Conservation (phyloP, 2,113 vertebrate species). For the Syngnathus scovelli region DNA sequence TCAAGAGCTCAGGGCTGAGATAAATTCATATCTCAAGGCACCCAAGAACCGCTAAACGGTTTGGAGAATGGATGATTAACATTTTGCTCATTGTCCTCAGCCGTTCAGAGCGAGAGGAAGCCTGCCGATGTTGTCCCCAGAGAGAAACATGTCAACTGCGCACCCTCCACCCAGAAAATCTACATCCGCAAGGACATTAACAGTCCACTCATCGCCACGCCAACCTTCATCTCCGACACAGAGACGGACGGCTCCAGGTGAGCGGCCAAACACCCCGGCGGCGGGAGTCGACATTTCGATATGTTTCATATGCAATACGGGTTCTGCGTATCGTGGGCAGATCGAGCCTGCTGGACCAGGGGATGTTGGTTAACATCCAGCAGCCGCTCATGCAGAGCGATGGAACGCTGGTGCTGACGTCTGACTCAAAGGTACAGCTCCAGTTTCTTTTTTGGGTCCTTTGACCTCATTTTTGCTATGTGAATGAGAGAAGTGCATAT, state of each 20-base stretch:
- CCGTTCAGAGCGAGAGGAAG: conserved; percentile 97
- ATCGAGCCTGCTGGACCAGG: conserved; percentile 87
- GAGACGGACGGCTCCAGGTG: conserved; percentile 82
- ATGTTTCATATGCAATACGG: neutral
- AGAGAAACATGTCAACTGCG: conserved; percentile 94
- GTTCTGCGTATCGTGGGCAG: conserved; percentile 64
- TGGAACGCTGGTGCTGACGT: conserved; percentile 84
- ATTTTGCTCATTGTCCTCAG: conserved; percentile 61
- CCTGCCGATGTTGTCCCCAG: conserved; percentile 86
- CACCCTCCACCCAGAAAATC: conserved; percentile 96
- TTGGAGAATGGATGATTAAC: neutral
- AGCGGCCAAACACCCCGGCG: conserved; percentile 18
- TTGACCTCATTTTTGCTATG: too few species aligned
- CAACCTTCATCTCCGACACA: conserved; percentile 93
- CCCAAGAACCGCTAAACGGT: neutral
- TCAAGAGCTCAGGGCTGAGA: conserved; percentile 31
- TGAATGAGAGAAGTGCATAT: neutral
- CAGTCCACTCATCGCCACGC: conserved; percentile 92
- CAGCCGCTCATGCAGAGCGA: conserved; percentile 93
- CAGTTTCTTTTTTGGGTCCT: neutral
- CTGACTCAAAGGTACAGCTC: conserved; percentile 83
- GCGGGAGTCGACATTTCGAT: neutral
- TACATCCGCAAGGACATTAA: conserved; percentile 95
- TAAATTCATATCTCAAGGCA: too few species aligned
- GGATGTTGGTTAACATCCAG: conserved; percentile 98